Conservation (phyloP, 2,113 vertebrate species). For the Lathamus discolor region DNA sequence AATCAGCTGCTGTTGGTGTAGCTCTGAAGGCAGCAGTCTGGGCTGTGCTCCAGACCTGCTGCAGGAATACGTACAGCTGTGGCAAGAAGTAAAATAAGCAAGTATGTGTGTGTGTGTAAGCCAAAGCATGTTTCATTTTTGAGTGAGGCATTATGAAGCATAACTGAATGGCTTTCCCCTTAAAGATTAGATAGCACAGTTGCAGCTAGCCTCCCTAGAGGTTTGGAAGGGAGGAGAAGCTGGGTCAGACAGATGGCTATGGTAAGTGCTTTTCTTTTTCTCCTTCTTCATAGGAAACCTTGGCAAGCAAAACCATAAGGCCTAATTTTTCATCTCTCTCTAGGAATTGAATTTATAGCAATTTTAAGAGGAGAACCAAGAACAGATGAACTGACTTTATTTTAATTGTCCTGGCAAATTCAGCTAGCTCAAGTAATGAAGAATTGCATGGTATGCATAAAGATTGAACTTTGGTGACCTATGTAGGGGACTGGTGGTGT, state of each 20-base stretch:
- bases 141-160: neutral
- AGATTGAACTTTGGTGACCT: neutral
- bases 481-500: neutral
- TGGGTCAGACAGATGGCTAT: neutral
- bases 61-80: neutral
- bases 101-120: neutral
- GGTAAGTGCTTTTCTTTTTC: conserved; percentile 18
- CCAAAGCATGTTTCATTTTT: neutral
- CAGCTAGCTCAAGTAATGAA: neutral
- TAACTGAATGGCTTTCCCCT: neutral
- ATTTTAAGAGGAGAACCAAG: neutral
- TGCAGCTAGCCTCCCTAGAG: neutral
- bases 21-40: neutral
- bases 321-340: neutral
- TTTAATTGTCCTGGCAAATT: neutral
- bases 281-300: neutral
- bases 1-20: neutral
- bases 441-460: neutral
- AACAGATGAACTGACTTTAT: neutral
- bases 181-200: neutral
- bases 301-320: neutral
- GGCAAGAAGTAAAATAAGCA: neutral
- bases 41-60: neutral
- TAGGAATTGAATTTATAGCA: neutral
- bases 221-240: neutral